Conservation (phyloP, 2,113 vertebrate genomes). For the Alligator sinensis region DNA sequence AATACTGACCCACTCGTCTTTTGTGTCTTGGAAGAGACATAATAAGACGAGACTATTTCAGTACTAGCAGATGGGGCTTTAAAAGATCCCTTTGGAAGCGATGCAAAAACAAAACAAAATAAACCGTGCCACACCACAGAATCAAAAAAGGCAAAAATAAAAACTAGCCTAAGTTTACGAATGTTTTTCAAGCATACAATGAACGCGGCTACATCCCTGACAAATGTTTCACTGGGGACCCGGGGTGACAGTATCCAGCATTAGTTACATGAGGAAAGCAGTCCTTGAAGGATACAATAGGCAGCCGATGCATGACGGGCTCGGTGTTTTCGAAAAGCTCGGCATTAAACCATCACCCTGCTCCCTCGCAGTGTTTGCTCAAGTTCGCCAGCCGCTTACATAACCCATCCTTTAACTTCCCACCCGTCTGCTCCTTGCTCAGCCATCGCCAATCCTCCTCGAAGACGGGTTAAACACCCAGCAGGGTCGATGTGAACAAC, state of each 20-base stretch:
- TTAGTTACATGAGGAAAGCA: not conserved
- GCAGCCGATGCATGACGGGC: not conserved
- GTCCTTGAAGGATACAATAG: not conserved
- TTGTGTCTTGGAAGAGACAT: not conserved
- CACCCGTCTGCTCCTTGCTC: constrained; percentile 51
- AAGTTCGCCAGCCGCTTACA: constrained; percentile 66
- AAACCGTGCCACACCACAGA: not conserved
- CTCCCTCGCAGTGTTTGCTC: not conserved
- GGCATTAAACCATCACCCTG: not conserved
- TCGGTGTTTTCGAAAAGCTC: not conserved
- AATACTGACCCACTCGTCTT: not conserved
- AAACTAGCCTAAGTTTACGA: not conserved
- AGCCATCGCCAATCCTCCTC: not conserved
- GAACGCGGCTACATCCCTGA: not conserved
- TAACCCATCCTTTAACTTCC: constrained; percentile 65
- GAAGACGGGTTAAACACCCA: not conserved
- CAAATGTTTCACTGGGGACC: not conserved
- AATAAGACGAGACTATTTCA: not conserved
- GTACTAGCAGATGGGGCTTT: not conserved
- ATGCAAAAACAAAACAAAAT: not conserved
- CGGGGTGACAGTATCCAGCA: not conserved
- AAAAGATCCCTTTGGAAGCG: not conserved
- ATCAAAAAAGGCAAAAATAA: not conserved
- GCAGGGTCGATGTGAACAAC: no score
- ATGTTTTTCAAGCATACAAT: constrained; percentile 24